Conservation (phyloP, 1,140 invertebrate genomes). For the Megathymus violae region DNA sequence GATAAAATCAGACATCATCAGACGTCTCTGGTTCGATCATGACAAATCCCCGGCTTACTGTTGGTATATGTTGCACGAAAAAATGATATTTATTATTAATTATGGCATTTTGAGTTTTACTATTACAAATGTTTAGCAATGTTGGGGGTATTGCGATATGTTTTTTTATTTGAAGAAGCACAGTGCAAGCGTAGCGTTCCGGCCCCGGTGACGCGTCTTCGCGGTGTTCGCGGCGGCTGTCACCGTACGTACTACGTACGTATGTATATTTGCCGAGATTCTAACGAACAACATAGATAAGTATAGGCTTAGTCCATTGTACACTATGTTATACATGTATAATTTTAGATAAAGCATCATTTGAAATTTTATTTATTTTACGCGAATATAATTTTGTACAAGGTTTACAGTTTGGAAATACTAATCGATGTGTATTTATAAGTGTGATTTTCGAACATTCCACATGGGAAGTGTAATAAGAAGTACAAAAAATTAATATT, state of each 20-base stretch:
- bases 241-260: conserved; percentile 38
- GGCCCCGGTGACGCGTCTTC: not conserved
- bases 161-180: not conserved
- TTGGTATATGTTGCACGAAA: too few species aligned
- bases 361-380: conserved; percentile 76
- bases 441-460: conserved; percentile 80
- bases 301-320: conserved; percentile 61
- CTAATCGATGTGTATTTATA: conserved; percentile 66
- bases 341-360: conserved; percentile 49
- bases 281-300: conserved; percentile 60
- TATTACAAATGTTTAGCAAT: too few species aligned
- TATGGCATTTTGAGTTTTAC: too few species aligned
- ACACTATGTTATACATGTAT: conserved; percentile 49
- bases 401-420: conserved; percentile 60
- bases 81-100: too few species aligned
- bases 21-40: too few species aligned
- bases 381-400: conserved; percentile 59
- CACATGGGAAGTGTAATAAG: conserved; percentile 75
- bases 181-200: not conserved
- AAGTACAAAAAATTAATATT: conserved; percentile 82
- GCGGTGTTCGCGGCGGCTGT: conserved; percentile 27
- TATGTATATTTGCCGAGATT: conserved; percentile 64
- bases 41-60: too few species aligned
- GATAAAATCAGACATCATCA: too few species aligned
- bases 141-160: too few species aligned